These are phyloP conservation scores for Solen grandis DNA, from an alignment of 1,140 invertebrate genomes.

Conservation along the genomic window DNA sequence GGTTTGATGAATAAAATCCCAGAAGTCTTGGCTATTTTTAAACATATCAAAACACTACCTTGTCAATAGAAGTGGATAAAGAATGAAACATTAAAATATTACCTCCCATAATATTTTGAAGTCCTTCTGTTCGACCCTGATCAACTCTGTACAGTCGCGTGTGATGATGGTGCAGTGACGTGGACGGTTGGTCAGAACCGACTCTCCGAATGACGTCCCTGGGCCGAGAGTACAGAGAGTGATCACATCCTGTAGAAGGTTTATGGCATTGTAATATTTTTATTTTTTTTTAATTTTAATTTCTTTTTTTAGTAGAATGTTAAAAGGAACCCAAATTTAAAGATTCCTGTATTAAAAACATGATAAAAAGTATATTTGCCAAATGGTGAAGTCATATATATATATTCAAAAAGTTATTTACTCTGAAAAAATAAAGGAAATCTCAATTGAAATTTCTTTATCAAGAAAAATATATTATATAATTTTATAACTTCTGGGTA, in stretches of 20 bases:
- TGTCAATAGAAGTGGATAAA: background rate
- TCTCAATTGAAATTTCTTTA: too few relatives aligned
- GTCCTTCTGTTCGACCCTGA: constrained; percentile 88
- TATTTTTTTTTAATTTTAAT: constrained; percentile 3
- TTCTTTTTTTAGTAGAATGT: too few relatives aligned
- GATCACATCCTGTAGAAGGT: constrained; percentile 82
- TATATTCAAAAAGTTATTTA: too few relatives aligned
- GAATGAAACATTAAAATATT: constrained; percentile 74
- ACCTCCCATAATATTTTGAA: constrained; percentile 91
- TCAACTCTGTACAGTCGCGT: constrained; percentile 87
- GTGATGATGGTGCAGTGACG: constrained; percentile 88
- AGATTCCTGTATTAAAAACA: too few relatives aligned
- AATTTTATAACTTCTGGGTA: too few relatives aligned
- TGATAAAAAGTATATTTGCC: too few relatives aligned
- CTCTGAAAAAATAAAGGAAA: too few relatives aligned
- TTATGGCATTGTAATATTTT: background rate
- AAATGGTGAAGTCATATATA: too few relatives aligned
- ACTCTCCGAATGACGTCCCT: constrained; percentile 90
- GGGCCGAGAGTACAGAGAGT: constrained; percentile 87
- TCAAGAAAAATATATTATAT: too few relatives aligned
- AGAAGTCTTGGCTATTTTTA: too few relatives aligned
- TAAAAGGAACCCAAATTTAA: too few relatives aligned
- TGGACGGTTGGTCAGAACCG: constrained; percentile 87
- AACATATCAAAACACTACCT: background rate
- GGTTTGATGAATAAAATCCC: too few relatives aligned